Evolutionary conservation across 2,888 invertebrate genomes (phyloP).

Genomic region (Drepanosiphum platanoidis): DNA sequence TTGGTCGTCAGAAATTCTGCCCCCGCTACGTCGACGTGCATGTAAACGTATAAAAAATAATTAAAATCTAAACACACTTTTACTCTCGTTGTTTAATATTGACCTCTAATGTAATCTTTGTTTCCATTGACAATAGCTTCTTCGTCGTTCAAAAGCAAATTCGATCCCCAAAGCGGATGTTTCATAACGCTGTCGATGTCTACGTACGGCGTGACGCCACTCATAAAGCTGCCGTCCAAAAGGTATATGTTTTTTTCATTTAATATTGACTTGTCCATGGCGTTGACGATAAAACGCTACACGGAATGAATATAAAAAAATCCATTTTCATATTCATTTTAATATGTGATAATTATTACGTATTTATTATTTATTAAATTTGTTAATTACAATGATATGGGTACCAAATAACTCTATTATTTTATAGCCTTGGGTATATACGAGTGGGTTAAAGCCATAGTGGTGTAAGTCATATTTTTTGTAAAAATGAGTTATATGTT

Average conservation of each 20-base stretch:
- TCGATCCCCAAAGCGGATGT: conserved; percentile 90
- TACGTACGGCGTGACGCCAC: conserved; percentile 81
- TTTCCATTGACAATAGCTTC: conserved; percentile 83
- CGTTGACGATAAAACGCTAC: not conserved
- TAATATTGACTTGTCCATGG: not conserved
- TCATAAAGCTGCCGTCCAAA: conserved; percentile 81
- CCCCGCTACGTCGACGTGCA: conserved; percentile 73
- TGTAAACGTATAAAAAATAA: not conserved
- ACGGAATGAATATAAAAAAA: not conserved
- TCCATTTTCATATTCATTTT: no score
- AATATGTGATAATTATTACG: no score
- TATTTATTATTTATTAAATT: no score
- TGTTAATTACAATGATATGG: no score
- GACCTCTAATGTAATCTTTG: conserved; percentile 82
- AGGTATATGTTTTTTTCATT: conserved; percentile 66
- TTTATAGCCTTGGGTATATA: no score
- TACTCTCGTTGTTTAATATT: not conserved
- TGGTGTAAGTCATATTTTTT: no score
- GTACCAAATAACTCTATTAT: no score
- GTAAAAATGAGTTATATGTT: no score
- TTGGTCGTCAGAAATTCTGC: conserved; percentile 88
- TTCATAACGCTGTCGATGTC: conserved; percentile 82
- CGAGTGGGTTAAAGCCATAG: no score
- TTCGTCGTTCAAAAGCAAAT: conserved; percentile 82
- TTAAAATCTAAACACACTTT: not conserved